Conservation (phyloP, 2,888 invertebrate genomes). For the Nowickia ferox region DNA sequence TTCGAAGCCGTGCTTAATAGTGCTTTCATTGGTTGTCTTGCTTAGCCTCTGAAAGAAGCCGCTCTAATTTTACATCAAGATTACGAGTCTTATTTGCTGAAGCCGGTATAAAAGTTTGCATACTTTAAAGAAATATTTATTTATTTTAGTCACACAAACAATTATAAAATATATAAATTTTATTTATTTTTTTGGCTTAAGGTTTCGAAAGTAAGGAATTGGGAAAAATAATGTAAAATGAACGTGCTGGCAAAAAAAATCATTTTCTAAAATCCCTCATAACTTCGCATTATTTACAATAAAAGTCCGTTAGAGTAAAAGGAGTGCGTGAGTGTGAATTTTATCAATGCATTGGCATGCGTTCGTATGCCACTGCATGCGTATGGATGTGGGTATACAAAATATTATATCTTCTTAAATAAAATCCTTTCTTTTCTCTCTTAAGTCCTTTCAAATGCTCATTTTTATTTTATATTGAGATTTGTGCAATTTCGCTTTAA, state of each 20-base stretch:
- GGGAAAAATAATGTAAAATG: conserved; percentile 20
- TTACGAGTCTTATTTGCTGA: too few relatives aligned
- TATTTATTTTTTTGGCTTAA: neutral
- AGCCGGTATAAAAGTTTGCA: too few relatives aligned
- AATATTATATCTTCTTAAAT: conserved; percentile 26
- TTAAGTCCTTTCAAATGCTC: conserved; percentile 43
- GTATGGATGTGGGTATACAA: neutral
- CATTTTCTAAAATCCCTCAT: conserved; percentile 34
- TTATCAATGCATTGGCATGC: conserved; percentile 32
- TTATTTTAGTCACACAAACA: neutral
- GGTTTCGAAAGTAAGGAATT: neutral
- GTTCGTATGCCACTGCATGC: neutral
- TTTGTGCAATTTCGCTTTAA: conserved; percentile 46
- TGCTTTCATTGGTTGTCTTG: too few relatives aligned
- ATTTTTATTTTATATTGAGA: conserved; percentile 50
- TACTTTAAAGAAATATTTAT: neutral
- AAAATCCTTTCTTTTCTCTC: conserved; percentile 43
- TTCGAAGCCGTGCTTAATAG: too few relatives aligned
- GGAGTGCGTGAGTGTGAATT: conserved; percentile 19
- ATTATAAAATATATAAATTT: neutral
- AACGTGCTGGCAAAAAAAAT: conserved; percentile 30
- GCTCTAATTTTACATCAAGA: too few relatives aligned
- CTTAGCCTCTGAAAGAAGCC: too few relatives aligned
- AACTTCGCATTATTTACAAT: conserved; percentile 46
- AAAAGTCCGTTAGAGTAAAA: conserved; percentile 20